These are phyloP conservation scores for Stegastes partitus DNA, from an alignment of 2,113 vertebrate species.

Conservation along the genomic window DNA sequence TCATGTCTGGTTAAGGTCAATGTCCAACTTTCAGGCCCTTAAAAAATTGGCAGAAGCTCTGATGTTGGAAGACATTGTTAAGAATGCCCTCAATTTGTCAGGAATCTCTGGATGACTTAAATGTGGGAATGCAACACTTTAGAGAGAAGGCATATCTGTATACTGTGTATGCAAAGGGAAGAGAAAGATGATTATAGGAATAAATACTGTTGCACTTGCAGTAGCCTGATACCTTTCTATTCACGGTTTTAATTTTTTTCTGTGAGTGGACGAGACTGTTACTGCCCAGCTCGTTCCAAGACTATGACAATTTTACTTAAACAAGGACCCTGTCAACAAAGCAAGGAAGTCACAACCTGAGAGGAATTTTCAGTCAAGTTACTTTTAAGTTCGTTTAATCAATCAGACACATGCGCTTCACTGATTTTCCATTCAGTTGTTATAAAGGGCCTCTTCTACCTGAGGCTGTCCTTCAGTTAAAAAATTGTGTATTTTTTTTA, in stretches of 20 bases:
- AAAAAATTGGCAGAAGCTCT: not conserved
- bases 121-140: constrained; percentile 20
- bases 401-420: not conserved
- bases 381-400: not conserved
- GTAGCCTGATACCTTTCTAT: not conserved
- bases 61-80: not conserved
- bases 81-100: not conserved
- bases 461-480: not conserved
- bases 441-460: not conserved
- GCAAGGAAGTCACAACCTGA: not conserved
- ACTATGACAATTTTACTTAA: constrained; percentile 9
- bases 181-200: not conserved
- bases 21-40: not conserved
- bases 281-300: not conserved
- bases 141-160: constrained; percentile 62
- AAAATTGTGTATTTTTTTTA: constrained; percentile 7
- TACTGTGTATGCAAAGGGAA: constrained; percentile 79
- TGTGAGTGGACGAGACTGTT: not conserved
- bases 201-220: constrained; percentile 39
- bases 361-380: not conserved
- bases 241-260: constrained; percentile 3
- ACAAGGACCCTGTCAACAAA: not conserved
- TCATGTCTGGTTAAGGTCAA: constrained; percentile 9
- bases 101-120: not conserved
- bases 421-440: not conserved